A percentile compares a stretch with the other conserved stretches of the same genome.
These are phyloP conservation scores for Triplophysa yarkandensis DNA, from an alignment of 2,797 vertebrate species.

Conservation along the genomic window DNA sequence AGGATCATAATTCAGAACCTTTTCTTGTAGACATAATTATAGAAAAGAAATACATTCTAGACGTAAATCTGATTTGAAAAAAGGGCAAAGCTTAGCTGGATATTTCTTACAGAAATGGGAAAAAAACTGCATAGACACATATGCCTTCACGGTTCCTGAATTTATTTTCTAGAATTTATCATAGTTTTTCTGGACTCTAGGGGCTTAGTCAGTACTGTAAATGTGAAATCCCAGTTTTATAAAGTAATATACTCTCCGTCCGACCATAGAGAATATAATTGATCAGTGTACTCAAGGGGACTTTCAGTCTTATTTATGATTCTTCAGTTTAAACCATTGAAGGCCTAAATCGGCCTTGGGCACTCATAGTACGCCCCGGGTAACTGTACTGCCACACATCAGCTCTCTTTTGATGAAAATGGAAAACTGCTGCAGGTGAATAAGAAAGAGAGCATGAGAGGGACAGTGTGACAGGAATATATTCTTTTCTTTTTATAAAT, in stretches of 20 bases:
- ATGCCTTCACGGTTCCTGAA: not conserved
- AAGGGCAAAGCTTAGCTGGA: not conserved
- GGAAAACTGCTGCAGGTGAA: constrained; percentile 7
- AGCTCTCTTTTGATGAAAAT: constrained; percentile 36
- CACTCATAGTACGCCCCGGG: constrained; percentile 1
- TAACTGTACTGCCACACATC: constrained; percentile 18
- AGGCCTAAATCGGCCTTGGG: constrained; percentile 8
- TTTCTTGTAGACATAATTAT: too few relatives aligned
- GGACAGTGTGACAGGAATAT: constrained; percentile 27
- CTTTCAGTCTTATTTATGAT: constrained; percentile 32
- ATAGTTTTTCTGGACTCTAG: not conserved
- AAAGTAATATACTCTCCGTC: constrained; percentile 7
- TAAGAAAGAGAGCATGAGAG: constrained; percentile 27
- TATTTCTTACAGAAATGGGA: not conserved
- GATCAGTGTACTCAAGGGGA: constrained; percentile 31
- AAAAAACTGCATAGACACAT: not conserved
- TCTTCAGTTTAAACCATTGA: constrained; percentile 28
- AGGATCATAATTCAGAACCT: too few relatives aligned
- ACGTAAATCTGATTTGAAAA: not conserved
- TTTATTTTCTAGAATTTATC: not conserved
- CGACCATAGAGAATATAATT: constrained; percentile 42
- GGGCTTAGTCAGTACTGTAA: not conserved
- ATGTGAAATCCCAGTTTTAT: constrained; percentile 2
- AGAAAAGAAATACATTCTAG: too few relatives aligned
- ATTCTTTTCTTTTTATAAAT: constrained; percentile 15